Evolutionary conservation across 2,888 invertebrate species (phyloP).

Genomic region (Furcula furcula): DNA sequence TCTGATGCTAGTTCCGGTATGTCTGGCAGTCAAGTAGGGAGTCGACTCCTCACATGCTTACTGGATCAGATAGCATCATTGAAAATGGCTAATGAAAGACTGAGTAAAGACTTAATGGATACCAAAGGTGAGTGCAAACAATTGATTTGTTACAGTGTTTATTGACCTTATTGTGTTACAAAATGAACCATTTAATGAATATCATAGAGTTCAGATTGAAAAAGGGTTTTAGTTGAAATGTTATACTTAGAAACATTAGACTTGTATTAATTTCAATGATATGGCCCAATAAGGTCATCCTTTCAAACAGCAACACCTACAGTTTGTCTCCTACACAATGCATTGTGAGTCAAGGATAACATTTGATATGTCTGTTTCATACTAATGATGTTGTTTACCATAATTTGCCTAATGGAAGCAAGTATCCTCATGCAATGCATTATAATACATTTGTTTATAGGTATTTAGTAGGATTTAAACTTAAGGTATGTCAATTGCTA

Average conservation of each 20-base stretch:
- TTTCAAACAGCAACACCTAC: conserved; percentile 41
- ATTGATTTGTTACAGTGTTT: no score
- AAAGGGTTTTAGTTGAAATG: background rate
- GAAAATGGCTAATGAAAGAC: conserved; percentile 87
- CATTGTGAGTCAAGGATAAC: conserved; percentile 30
- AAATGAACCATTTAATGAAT: background rate
- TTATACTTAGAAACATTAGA: background rate
- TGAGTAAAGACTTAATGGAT: conserved; percentile 88
- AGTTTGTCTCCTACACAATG: conserved; percentile 29
- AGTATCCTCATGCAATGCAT: no score
- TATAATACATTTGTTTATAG: no score
- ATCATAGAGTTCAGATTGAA: background rate
- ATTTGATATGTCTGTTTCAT: conserved; percentile 8
- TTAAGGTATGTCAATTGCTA: no score
- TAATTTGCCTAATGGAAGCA: conserved; percentile 1
- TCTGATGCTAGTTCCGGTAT: conserved; percentile 79
- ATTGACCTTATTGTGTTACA: background rate
- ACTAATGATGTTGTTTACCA: conserved; percentile 9
- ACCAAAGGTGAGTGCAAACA: conserved; percentile 85
- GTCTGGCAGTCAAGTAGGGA: conserved; percentile 79
- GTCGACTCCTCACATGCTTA: conserved; percentile 82
- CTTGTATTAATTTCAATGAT: conserved; percentile 8
- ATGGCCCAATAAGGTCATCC: conserved; percentile 24
- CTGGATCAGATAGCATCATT: conserved; percentile 87
- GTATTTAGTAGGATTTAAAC: no score